phyloP scores from a whole-genome alignment of 2,113 vertebrate species.

The Catharus fuscescens region DNA sequence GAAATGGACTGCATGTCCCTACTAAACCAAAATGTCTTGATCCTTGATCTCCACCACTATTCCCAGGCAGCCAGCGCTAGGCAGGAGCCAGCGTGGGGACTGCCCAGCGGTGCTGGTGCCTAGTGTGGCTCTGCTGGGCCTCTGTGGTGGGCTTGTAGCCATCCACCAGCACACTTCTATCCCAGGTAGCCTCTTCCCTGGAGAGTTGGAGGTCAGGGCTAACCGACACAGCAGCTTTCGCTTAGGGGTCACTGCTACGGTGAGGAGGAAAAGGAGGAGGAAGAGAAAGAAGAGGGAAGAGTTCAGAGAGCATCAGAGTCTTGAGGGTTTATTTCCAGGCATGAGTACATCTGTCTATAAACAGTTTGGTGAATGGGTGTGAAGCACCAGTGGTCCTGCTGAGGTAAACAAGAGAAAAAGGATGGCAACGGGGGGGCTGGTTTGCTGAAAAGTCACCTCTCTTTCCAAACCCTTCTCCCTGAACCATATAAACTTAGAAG shows the following conservation, averaged over 20 bases:
- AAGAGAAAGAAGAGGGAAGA: background rate
- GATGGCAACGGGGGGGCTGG: background rate
- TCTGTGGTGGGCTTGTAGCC: background rate
- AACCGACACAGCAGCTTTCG: background rate
- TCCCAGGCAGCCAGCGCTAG: rapidly evolving
- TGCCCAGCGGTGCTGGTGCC: background rate
- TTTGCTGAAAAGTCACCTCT: background rate
- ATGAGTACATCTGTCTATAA: background rate
- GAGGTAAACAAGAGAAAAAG: background rate
- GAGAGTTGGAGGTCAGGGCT: background rate
- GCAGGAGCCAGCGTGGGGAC: background rate
- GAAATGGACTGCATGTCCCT: background rate
- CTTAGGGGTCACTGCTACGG: background rate
- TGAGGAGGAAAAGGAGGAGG: background rate
- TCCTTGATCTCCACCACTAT: background rate
- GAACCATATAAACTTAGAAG: background rate
- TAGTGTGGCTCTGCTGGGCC: background rate
- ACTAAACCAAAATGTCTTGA: background rate
- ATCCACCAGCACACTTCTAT: background rate
- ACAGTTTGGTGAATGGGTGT: background rate
- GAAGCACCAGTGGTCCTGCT: background rate
- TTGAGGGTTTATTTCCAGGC: background rate
- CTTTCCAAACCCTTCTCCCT: background rate
- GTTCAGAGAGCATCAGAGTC: background rate
- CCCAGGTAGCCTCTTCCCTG: background rate